Evolutionary conservation across 1,140 invertebrate species (phyloP), one percentile per base, ranked within the genome.

Genomic region (Pseudomyrmex flavicornis): DNA sequence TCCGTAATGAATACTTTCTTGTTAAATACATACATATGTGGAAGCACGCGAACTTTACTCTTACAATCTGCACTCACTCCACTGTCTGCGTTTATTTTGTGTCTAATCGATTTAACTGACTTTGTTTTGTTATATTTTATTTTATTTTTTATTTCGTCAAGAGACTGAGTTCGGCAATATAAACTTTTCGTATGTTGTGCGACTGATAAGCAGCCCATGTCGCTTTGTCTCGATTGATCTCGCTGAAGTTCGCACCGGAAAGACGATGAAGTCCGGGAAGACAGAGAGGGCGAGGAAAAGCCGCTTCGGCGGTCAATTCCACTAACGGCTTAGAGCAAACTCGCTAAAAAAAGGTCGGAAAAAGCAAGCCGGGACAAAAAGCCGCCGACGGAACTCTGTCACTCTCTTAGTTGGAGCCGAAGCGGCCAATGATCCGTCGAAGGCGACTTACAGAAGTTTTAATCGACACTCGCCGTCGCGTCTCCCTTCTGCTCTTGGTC

Each of bases 391-490:
- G 73, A 91, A 89, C 86, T 92, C 89, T 88, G 89, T 93, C 92
- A 89, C 91, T 93, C 5, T 35, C 76, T 85, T 90, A 84, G 91
- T 90, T 90, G 35, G 35, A 35, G 89, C 83, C 56, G 58, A 48
- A 48, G 50, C 46, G 65, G 76, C 86, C 91, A 91, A 91, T 92
- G 88, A 91, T 89, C 91, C 91, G 83, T 80, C 83, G 72, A 88
- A 73, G 79, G 82, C 76, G 85, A 85, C 88, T 91, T 88, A 92
- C 85, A 90, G 87, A 93, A 93, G 89, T 93, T 93, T 93, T 93
- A 93, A 93, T 93, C 91, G 92, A 90, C 85, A 54, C 66, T 83
- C 69, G 76, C 84, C 69, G 76, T 87, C 56, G 73, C 87, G 86
- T 88, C 85, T 48, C 74, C 69, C 58, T 56, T 3, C 20, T 9